phyloP scores from a whole-genome alignment of 1,140 invertebrate genomes.

The Geopemphigus sp. region DNA sequence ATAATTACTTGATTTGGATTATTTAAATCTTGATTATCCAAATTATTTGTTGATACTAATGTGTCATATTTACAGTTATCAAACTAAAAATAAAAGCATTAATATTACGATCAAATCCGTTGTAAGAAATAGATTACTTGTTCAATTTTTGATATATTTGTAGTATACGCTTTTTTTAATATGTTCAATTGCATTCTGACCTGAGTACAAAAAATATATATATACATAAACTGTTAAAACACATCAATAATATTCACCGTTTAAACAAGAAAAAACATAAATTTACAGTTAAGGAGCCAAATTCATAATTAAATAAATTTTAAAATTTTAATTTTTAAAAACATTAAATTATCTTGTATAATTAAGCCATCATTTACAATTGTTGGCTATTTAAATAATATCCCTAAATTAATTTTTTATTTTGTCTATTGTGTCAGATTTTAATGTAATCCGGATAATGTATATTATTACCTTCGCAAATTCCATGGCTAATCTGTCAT shows the following conservation, averaged over 20 bases:
- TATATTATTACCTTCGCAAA: constrained; percentile 26
- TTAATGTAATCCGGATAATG: neutral
- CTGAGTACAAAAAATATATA: neutral
- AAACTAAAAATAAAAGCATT: neutral
- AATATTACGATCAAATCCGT: neutral
- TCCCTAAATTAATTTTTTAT: too few species aligned
- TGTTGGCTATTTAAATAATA: too few species aligned
- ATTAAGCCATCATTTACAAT: too few species aligned
- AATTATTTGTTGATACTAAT: constrained; percentile 1
- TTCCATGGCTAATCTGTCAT: constrained; percentile 28
- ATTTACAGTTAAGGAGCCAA: neutral
- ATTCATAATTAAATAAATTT: neutral
- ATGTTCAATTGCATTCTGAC: constrained; percentile 33
- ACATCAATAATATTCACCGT: neutral
- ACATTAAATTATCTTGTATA: too few species aligned
- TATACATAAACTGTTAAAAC: neutral
- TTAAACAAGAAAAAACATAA: too few species aligned
- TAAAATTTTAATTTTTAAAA: neutral
- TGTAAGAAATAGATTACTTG: constrained; percentile 12
- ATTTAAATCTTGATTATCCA: neutral
- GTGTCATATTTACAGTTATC: constrained; percentile 26
- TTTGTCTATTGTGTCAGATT: too few species aligned
- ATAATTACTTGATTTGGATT: constrained; percentile 2
- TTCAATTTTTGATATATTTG: neutral
- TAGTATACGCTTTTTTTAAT: constrained; percentile 34